Evolutionary conservation across 2,888 invertebrate genomes (phyloP).

Genomic region (Philopedon plagiatum): DNA sequence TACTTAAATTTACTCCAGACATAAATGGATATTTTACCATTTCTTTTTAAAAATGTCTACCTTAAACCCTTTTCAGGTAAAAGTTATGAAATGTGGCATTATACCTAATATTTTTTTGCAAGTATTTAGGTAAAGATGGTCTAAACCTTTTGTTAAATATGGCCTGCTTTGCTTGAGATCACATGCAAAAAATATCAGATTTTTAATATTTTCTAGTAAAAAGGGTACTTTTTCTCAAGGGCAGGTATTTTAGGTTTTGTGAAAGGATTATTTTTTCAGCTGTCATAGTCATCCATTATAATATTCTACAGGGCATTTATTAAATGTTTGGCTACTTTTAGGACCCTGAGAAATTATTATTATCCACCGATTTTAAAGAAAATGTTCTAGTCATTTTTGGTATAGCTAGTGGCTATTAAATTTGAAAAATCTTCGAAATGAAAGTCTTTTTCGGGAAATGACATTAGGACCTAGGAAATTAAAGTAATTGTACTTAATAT

Average conservation of each 20-base stretch:
- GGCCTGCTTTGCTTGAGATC: slow-evolving; percentile 9
- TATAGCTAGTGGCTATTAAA: no score
- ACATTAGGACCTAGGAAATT: no score
- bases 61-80: slow-evolving; percentile 34
- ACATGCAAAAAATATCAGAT: slow-evolving; percentile 31
- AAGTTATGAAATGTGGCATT: slow-evolving; percentile 35
- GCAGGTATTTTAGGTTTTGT: slow-evolving; percentile 26
- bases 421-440: no score
- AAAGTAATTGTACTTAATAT: no score
- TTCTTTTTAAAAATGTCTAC: not conserved
- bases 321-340: no score
- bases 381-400: no score
- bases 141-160: slow-evolving; percentile 15
- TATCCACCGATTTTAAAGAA: no score
- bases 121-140: slow-evolving; percentile 26
- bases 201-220: slow-evolving; percentile 16
- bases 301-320: not conserved
- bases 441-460: no score
- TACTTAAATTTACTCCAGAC: no score
- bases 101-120: slow-evolving; percentile 31
- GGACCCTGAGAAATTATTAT: no score
- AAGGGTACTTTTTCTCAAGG: slow-evolving; percentile 25
- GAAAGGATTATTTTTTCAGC: slow-evolving; percentile 30
- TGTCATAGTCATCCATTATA: not conserved
- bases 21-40: no score